A percentile compares a stretch with the other conserved stretches of the same genome.
phyloP scores from a whole-genome alignment of 2,888 invertebrate genomes.

The Pharmacophagus antenor region DNA sequence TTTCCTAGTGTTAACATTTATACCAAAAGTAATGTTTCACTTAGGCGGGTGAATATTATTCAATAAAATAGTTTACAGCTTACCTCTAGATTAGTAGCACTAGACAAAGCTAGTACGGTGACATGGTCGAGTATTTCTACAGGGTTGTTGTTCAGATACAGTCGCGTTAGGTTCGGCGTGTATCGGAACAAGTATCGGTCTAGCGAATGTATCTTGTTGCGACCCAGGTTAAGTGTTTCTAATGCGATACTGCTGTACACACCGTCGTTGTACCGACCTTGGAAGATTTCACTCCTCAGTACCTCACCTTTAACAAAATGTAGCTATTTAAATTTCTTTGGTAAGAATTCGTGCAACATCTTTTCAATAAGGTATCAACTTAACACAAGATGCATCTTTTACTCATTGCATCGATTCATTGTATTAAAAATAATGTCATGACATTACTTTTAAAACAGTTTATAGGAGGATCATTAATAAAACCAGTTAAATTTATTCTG shows the following conservation, averaged over 20 bases:
- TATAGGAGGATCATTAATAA: neutral
- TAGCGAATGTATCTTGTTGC: conserved; percentile 83
- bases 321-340: neutral
- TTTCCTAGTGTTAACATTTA: neutral
- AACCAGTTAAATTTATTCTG: neutral
- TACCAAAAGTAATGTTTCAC: no score
- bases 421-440: neutral
- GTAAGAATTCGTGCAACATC: no score
- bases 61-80: conserved; percentile 23
- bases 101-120: conserved; percentile 80
- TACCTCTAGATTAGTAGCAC: conserved; percentile 80
- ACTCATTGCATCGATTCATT: neutral
- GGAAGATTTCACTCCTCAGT: conserved; percentile 83
- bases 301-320: conserved; percentile 74
- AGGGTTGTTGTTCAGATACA: conserved; percentile 83
- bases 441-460: neutral
- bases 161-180: conserved; percentile 80
- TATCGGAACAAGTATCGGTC: conserved; percentile 83
- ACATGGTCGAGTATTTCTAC: conserved; percentile 82
- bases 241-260: conserved; percentile 81
- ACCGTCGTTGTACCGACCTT: conserved; percentile 81
- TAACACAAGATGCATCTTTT: neutral
- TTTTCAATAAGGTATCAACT: no score
- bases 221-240: conserved; percentile 82
- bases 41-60: neutral